These are phyloP conservation scores for Notiomystis cincta DNA, from an alignment of 2,113 vertebrate species.

Conservation along the genomic window DNA sequence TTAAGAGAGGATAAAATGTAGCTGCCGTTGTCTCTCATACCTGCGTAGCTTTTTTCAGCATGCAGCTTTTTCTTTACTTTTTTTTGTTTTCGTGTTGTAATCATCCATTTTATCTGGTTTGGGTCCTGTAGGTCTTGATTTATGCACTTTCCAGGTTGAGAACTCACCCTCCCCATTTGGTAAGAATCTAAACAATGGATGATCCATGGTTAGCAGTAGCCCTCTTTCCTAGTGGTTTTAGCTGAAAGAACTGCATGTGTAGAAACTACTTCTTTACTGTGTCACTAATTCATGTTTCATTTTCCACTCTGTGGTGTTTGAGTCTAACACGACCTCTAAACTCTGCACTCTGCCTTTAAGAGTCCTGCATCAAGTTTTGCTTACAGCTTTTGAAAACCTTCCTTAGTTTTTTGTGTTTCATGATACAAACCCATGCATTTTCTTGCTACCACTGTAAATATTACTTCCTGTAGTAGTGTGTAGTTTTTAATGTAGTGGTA, in stretches of 20 bases:
- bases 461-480: not conserved
- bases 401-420: constrained; percentile 11
- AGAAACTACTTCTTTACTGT: constrained; percentile 23
- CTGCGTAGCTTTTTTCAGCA: constrained; percentile 56
- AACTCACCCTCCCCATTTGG: constrained; percentile 90
- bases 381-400: constrained; percentile 3
- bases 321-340: not conserved
- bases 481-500: not conserved
- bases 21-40: constrained; percentile 39
- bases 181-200: constrained; percentile 85
- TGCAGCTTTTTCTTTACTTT: constrained; percentile 45
- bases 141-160: constrained; percentile 97
- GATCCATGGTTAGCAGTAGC: constrained; percentile 80
- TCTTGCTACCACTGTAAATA: not conserved
- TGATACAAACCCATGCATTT: constrained; percentile 36
- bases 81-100: constrained; percentile 75
- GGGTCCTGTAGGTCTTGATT: constrained; percentile 99
- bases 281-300: constrained; percentile 64
- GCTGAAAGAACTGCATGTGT: constrained; percentile 68
- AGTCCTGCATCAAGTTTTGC: not conserved
- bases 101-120: constrained; percentile 91
- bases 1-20: constrained; percentile 4
- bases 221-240: constrained; percentile 56
- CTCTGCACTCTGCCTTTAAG: not conserved
- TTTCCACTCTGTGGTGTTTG: constrained; percentile 20